Evolutionary conservation across 64 coral and sea anemone species (phyloP), one percentile per base, ranked within the genome.

Genomic region (Stichodactyla mertensii): DNA sequence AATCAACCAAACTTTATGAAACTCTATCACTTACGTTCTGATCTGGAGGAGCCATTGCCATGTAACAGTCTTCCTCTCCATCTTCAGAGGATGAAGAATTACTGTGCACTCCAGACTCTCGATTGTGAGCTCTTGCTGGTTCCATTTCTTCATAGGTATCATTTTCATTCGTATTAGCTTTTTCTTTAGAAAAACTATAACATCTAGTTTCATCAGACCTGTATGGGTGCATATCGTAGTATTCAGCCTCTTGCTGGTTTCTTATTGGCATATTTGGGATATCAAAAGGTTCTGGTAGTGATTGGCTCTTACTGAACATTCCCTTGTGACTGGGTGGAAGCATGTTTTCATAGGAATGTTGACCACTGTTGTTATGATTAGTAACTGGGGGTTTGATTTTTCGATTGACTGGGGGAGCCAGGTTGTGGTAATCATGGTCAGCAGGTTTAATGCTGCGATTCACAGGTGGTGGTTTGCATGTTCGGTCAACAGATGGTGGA

Each of bases 331-430:
- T 19, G 23, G 69, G 22, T 28, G 69, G 22, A 28, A 31, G 69
- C 24, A 74, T 12, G 51, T 82, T 85, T 23, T 27, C 83, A 85
- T 85, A 85, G 27, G 83, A 64, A 55, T 85, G 83, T 14, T 55
- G 51, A 14, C 27, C 52, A 45, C 19, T 10, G 52, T 9, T 16
- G 54, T 36, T 12, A 79, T 55, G 31, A 20, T 55, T 81, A 52
- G 19, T 4, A 22, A 28, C 6, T 20, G 53, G 78, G 13, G 84
- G 51, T 51, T 91, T 91, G 78, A 18, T 66, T 64, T 70, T 54
- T 58, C 90, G 36, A 52, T 92, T 67, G 64, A 92, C 85, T 16
- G 85, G 85, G 77, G 89, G 89, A 52, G 89, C 83, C 54, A 90
- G 57, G 51, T 90, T 90, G 22, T 54, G 78, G 83, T 90, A 90